Base-by-base conservation (phyloP, 2,113 vertebrate species). In the Coreoperca whiteheadi region DNA sequence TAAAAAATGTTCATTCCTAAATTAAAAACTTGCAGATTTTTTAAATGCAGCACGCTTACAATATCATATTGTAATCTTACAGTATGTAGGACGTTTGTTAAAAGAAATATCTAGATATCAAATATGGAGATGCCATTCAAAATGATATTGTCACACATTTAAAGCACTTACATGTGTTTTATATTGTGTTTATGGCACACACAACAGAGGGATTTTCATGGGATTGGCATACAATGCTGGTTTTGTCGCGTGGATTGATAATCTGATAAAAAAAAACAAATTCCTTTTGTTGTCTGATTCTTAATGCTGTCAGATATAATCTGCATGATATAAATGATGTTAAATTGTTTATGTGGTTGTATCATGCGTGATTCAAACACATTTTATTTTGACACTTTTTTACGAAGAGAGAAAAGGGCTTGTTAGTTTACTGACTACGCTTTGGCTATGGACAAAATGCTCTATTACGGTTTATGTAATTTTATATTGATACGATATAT, bases 121-220 rank as follows among this genome's bases (percentile, higher is more conserved):
- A 72, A 46, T 43, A 39, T 20, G 9, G 14, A 23, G 39, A 72
- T 66, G 41, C 10, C 10, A 3, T 74, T 70, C 43, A 69, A 51
- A 61, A 46, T 53, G 3, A 56, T 28, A 21, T 9, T 16, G 30
- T 53, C n/a, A 4, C 3, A 48, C 41, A 69, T 67, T 66, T 20
- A 48, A 25, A 39, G 20, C 15, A 34, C 23, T 74, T 83, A 43
- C 28, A 25, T 60, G n/a, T 54, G 32, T 61, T 82, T 54, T 30
- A 51, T 46, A 32, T 79, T 23, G 43, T 67, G 76, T 75, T 84
- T 32, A 28, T 88, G 67, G 43, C 41, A 77, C 69, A 72, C 30
- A 63, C 61, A 60, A 59, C 63, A n/a, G 64, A 70, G 43, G 83
- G 83, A 88, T 91, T 90, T 91, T 72, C 28, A 64, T 39, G 15